These are phyloP conservation scores for Sciurus carolinensis DNA, from an alignment of 2,797 vertebrate genomes.

Conservation along the genomic window DNA sequence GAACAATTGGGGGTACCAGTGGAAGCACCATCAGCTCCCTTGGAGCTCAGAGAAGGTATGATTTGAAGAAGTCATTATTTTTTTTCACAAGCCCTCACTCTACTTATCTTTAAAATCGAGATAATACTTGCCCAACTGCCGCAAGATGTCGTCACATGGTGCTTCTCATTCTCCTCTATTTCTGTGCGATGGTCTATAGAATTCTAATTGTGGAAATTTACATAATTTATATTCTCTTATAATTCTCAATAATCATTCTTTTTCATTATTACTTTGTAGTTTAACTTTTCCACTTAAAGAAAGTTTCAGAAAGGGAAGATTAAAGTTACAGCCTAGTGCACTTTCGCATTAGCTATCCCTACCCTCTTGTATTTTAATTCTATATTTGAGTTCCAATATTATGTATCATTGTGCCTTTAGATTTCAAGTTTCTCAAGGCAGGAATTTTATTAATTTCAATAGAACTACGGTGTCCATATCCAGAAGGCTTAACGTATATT, in stretches of 20 bases:
- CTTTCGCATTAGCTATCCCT: not conserved
- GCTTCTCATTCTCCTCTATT: not conserved
- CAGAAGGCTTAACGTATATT: slow-evolving; percentile 74
- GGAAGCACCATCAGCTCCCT: not conserved
- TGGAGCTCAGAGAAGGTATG: not conserved
- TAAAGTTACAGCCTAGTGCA: slow-evolving; percentile 18
- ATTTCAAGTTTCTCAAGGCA: slow-evolving; percentile 62
- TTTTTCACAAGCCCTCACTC: not conserved
- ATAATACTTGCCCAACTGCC: not conserved
- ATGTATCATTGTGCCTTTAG: not conserved
- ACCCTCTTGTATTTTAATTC: slow-evolving; percentile 56
- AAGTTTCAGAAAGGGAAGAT: slow-evolving; percentile 13
- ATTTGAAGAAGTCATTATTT: not conserved
- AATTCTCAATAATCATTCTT: slow-evolving; percentile 37
- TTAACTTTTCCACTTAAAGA: slow-evolving; percentile 36
- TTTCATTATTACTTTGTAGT: slow-evolving; percentile 4
- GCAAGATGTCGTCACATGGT: not conserved
- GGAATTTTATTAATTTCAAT: slow-evolving; percentile 73
- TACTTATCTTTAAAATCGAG: not conserved
- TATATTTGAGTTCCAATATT: slow-evolving; percentile 38
- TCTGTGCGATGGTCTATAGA: not conserved
- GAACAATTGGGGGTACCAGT: not conserved
- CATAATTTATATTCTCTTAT: slow-evolving; percentile 1
- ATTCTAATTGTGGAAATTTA: not conserved
- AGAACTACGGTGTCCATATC: slow-evolving; percentile 42